Conservation (phyloP, 1,140 invertebrate genomes). For the Vollenhovia emeryi region DNA sequence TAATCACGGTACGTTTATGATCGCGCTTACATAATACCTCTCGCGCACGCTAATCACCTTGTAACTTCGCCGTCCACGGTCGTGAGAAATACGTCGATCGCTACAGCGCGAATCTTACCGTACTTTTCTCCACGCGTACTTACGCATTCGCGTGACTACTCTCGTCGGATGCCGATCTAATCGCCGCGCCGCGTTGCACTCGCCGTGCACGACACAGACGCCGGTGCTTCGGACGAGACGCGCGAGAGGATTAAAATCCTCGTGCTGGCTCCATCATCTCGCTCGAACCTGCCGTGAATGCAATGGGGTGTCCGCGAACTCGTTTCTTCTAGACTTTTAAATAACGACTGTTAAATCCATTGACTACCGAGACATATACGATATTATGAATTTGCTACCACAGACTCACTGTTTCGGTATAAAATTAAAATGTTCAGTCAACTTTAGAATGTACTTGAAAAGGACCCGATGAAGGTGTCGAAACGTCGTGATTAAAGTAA, state of each 20-base stretch:
- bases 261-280: background rate
- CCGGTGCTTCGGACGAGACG: background rate
- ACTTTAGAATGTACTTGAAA: too few species aligned
- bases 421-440: too few species aligned
- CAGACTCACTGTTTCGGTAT: too few species aligned
- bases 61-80: slow-evolving; percentile 17
- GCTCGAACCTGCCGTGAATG: slow-evolving; percentile 11
- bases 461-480: too few species aligned
- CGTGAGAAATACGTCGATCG: slow-evolving; percentile 43
- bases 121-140: slow-evolving; percentile 36
- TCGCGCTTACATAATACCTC: slow-evolving; percentile 27
- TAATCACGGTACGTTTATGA: slow-evolving; percentile 30
- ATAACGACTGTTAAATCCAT: too few species aligned
- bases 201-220: background rate
- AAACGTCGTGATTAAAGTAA: too few species aligned
- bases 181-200: slow-evolving; percentile 9
- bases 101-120: slow-evolving; percentile 1
- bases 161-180: slow-evolving; percentile 25
- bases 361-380: too few species aligned
- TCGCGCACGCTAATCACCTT: slow-evolving; percentile 43
- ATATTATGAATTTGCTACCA: too few species aligned
- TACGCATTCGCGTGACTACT: background rate
- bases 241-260: slow-evolving; percentile 31
- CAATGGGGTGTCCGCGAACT: background rate
- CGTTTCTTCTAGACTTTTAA: background rate